Evolutionary conservation across 2,888 invertebrate species (phyloP).

Genomic region (Smittia aterrima): DNA sequence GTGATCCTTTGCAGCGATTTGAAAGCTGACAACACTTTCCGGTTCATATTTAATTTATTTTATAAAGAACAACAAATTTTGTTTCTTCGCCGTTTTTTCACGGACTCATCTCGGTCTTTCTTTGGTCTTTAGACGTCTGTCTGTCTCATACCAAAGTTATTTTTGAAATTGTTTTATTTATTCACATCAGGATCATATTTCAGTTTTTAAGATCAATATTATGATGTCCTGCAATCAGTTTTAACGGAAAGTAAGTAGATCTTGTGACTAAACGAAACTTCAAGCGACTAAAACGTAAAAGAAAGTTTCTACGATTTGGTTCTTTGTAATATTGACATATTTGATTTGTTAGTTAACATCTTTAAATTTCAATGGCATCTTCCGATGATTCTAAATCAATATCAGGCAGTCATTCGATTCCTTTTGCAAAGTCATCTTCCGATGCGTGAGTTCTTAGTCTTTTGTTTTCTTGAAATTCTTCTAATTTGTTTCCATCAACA

Average conservation of each 20-base stretch:
- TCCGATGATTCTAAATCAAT: conserved; percentile 24
- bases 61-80: no score
- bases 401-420: conserved; percentile 15
- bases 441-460: conserved; percentile 29
- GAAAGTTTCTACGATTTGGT: background rate
- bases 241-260: background rate
- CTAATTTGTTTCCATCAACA: background rate
- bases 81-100: no score
- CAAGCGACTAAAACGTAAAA: background rate
- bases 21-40: background rate
- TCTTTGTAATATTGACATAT: conserved; percentile 17
- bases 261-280: no score
- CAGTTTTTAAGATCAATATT: background rate
- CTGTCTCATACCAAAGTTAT: no score
- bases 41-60: background rate
- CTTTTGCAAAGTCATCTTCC: conserved; percentile 1
- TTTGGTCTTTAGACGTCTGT: no score
- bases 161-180: background rate
- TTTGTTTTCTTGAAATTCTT: background rate
- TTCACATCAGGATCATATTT: background rate
- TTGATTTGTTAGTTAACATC: conserved; percentile 21
- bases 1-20: conserved; percentile 4
- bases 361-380: conserved; percentile 21
- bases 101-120: no score
- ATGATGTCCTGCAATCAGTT: background rate